Evolutionary conservation across 2,888 invertebrate genomes (phyloP).

Genomic region (Poecilobothrus nobilitatus): DNA sequence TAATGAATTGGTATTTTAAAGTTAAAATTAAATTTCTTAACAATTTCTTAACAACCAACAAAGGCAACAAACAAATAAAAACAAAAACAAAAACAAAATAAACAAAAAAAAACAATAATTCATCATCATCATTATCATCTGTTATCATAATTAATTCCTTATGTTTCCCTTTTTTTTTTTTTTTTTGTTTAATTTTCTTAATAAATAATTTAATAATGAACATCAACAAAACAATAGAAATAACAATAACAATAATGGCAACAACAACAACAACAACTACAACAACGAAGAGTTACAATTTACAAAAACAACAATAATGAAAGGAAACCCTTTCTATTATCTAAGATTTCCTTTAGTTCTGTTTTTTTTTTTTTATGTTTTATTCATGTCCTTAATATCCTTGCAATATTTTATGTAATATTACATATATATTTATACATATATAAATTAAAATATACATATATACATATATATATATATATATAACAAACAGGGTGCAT

Average conservation of each 20-base stretch:
- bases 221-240: not conserved
- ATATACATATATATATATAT: no score
- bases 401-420: not conserved
- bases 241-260: not conserved
- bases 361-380: not conserved
- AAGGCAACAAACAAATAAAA: no score
- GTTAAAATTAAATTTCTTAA: no score
- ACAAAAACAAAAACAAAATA: not conserved
- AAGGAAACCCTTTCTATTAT: not conserved
- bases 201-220: not conserved
- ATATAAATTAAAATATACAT: not conserved
- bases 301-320: not conserved
- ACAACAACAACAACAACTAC: no score
- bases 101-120: not conserved
- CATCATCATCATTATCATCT: conserved; percentile 6
- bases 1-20: no score
- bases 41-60: no score
- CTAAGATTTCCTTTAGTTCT: not conserved
- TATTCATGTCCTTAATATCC: not conserved
- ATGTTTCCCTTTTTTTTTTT: not conserved
- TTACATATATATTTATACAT: not conserved
- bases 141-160: conserved; percentile 6
- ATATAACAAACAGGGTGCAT: no score
- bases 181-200: not conserved
- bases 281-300: no score